Evolutionary conservation across 1,140 invertebrate species (phyloP).

Genomic region (Leptinotarsa defecta): DNA sequence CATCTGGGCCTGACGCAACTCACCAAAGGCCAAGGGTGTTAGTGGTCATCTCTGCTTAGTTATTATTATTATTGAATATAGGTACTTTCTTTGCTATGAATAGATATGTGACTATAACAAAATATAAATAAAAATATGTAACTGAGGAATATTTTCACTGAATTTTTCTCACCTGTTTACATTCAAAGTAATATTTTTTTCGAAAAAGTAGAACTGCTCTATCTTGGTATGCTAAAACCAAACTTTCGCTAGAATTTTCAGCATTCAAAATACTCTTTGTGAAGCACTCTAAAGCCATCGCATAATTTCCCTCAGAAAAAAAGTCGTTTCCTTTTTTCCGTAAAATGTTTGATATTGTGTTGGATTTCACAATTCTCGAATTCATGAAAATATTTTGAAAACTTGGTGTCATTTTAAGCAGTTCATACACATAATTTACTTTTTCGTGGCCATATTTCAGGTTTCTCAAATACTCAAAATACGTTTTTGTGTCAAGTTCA

Average conservation of each 20-base stretch:
- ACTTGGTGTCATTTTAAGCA: not conserved
- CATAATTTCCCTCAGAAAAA: not conserved
- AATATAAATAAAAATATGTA: too few species aligned
- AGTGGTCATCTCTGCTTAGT: too few species aligned
- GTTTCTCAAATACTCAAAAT: not conserved
- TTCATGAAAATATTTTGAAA: not conserved
- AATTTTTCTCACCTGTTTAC: constrained; percentile 55
- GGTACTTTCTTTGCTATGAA: too few species aligned
- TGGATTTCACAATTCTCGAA: not conserved
- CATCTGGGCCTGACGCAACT: too few species aligned
- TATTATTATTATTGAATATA: too few species aligned
- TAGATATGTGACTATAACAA: too few species aligned
- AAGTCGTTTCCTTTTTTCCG: not conserved
- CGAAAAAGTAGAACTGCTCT: constrained; percentile 69
- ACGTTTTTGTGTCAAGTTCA: not conserved
- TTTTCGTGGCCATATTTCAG: not conserved
- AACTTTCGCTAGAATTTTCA: constrained; percentile 59
- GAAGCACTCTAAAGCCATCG: constrained; percentile 26
- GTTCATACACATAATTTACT: not conserved
- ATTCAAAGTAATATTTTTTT: constrained; percentile 64
- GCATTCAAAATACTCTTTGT: constrained; percentile 62
- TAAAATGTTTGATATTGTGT: not conserved
- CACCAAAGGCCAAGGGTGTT: too few species aligned
- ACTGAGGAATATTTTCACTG: too few species aligned
- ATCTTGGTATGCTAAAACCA: constrained; percentile 68